Percentiles rank a stretch among this genome's conserved stretches.
Conservation (phyloP, 1,140 invertebrate genomes). For the Oscheius sp. region DNA sequence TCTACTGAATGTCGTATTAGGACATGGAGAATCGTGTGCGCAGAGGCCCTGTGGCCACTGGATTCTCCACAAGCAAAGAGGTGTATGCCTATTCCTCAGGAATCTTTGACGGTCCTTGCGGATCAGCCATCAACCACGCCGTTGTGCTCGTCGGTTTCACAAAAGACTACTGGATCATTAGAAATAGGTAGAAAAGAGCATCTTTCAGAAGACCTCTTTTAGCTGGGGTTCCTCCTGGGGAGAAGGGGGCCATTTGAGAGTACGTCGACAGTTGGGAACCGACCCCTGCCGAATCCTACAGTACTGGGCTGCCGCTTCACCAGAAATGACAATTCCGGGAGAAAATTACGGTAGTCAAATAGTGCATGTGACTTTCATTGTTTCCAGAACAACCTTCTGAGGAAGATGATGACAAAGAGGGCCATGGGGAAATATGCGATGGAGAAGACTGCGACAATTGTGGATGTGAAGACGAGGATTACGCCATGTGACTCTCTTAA, state of each 20-base stretch:
- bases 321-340: background rate
- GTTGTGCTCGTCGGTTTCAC: slow-evolving; percentile 32
- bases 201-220: background rate
- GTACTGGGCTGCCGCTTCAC: slow-evolving; percentile 24
- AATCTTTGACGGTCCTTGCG: slow-evolving; percentile 23
- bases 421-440: slow-evolving; percentile 1
- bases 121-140: slow-evolving; percentile 26
- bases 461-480: background rate
- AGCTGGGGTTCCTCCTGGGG: slow-evolving; percentile 24
- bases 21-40: slow-evolving; percentile 25
- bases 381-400: background rate
- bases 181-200: slow-evolving; percentile 10
- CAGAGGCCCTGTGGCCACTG: slow-evolving; percentile 19
- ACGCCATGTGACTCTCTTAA: no score
- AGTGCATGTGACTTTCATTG: background rate
- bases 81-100: slow-evolving; percentile 9
- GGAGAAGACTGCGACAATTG: slow-evolving; percentile 8
- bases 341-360: background rate
- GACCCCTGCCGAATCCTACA: slow-evolving; percentile 19
- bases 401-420: background rate
- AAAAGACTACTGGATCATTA: slow-evolving; percentile 25
- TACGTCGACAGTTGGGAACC: slow-evolving; percentile 8
- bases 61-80: slow-evolving; percentile 14
- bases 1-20: slow-evolving; percentile 11
- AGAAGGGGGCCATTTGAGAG: slow-evolving; percentile 21